These are phyloP conservation scores for Coluber constrictor DNA, from an alignment of 2,797 vertebrate genomes.

Conservation along the genomic window DNA sequence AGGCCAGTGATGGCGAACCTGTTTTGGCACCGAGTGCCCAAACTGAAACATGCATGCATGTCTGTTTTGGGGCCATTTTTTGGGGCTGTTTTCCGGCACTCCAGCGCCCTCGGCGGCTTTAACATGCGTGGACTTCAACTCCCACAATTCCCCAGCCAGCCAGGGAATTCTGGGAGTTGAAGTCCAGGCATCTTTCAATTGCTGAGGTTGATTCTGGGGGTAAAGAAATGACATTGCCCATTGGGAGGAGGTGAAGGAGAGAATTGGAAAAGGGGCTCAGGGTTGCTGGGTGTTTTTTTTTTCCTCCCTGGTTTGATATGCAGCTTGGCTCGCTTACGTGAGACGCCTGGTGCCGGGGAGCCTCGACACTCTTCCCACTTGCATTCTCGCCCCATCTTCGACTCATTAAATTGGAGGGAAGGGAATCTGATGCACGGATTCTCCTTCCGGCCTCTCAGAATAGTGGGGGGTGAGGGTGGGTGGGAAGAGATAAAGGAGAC, in stretches of 20 bases:
- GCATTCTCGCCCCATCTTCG: no score
- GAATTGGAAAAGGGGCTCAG: not conserved
- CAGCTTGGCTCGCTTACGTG: not conserved
- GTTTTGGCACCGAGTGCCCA: no score
- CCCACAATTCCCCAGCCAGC: not conserved
- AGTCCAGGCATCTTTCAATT: not conserved
- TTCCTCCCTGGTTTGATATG: no score
- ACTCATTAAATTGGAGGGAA: not conserved
- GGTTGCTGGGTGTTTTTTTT: no score
- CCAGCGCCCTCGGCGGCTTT: not conserved
- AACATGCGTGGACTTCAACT: not conserved
- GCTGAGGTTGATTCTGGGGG: not conserved
- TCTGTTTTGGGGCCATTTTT: no score
- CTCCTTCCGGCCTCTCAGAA: no score
- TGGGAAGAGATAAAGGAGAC: not conserved
- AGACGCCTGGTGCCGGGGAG: not conserved
- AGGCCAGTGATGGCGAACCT: no score
- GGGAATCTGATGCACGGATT: not conserved
- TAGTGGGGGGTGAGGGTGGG: fast-evolving
- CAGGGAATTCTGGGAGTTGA: not conserved
- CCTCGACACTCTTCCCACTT: no score
- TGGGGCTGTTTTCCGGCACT: no score
- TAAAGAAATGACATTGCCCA: not conserved
- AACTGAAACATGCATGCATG: no score
- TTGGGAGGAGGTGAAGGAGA: not conserved